Evolutionary conservation across 92 coral and sea anemone species (phyloP).

Genomic region (Palythoa heliodiscus): DNA sequence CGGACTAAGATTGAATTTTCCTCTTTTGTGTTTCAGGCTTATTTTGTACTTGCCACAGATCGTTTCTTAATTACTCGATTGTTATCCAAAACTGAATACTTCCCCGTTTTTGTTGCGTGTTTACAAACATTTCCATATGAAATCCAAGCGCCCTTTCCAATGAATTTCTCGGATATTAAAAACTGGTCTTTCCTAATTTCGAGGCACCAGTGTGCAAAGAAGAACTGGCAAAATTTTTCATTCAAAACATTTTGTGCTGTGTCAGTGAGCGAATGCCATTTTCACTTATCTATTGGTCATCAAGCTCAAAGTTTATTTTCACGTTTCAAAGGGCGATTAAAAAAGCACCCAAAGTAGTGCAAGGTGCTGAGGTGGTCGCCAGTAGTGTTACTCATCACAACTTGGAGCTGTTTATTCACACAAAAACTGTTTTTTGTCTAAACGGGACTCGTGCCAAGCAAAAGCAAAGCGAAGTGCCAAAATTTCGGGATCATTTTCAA

Average conservation of each 20-base stretch:
- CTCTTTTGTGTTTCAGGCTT: conserved; percentile 16
- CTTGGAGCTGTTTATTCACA: neutral
- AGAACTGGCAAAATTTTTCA: too few relatives aligned
- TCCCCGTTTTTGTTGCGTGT: conserved; percentile 19
- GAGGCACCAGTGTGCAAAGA: neutral
- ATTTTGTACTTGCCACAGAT: conserved; percentile 31
- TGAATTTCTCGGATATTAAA: neutral
- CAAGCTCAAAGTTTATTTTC: conserved; percentile 20
- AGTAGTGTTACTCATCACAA: conserved; percentile 22
- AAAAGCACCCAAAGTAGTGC: conserved; percentile 6
- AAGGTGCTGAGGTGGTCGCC: conserved; percentile 39
- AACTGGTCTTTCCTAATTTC: neutral
- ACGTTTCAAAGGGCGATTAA: conserved; percentile 28
- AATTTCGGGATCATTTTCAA: neutral
- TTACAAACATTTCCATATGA: conserved; percentile 13
- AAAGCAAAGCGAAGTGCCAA: neutral
- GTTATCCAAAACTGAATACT: neutral
- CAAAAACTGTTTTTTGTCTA: too few relatives aligned
- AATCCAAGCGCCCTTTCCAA: neutral
- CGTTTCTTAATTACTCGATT: conserved; percentile 19
- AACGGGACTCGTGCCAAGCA: conserved; percentile 1
- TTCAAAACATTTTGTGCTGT: neutral
- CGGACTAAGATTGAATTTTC: conserved; percentile 19
- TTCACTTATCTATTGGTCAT: conserved; percentile 16
- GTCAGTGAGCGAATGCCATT: neutral